Conservation (phyloP, 2,113 vertebrate species). For the Asarcornis scutulata region DNA sequence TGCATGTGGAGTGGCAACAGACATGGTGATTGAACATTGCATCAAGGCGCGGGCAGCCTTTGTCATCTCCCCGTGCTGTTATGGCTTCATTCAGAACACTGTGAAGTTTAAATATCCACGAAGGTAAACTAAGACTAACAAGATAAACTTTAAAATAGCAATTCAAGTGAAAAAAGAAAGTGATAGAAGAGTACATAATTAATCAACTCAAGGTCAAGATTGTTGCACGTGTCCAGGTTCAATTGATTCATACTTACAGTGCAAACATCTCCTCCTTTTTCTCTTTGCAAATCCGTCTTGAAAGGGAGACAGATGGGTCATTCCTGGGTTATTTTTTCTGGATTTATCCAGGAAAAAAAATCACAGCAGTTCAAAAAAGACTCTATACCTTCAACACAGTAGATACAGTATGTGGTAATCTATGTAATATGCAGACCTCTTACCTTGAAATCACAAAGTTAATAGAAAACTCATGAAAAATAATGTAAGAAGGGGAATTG, state of each 20-base stretch:
- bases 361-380: neutral
- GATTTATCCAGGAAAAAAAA: neutral
- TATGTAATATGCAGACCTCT: neutral
- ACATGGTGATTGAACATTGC: constrained; percentile 96
- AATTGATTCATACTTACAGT: neutral
- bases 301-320: neutral
- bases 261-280: neutral
- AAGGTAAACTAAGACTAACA: constrained; percentile 79
- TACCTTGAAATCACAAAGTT: neutral
- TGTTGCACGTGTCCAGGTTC: neutral
- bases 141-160: neutral
- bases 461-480: constrained; percentile 7
- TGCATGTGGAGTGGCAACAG: constrained; percentile 95
- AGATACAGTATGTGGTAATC: neutral
- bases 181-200: neutral
- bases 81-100: constrained; percentile 97
- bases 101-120: constrained; percentile 91
- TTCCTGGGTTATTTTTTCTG: neutral
- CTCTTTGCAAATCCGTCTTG: neutral
- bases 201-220: neutral
- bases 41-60: constrained; percentile 85
- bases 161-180: neutral
- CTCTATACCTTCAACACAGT: neutral
- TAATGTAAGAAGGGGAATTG: neutral
- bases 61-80: constrained; percentile 94